Evolutionary conservation across 2,113 vertebrate species (phyloP), one percentile per base, ranked within the genome.

Genomic region (Strix aluco): DNA sequence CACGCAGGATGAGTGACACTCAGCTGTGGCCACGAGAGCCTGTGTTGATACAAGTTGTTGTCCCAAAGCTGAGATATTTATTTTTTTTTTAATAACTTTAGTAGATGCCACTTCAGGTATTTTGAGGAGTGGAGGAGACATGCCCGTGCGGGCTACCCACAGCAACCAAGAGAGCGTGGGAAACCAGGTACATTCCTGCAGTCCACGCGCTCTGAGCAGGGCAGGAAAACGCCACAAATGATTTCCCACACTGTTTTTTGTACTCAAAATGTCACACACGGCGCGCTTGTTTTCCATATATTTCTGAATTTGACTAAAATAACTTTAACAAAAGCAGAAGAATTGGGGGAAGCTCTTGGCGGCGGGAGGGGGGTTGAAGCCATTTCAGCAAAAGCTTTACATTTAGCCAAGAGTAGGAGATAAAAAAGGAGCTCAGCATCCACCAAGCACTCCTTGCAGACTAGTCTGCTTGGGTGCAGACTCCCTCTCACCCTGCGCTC

Each of bases 81-180:
- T 40, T 23, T 6, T 26, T 51, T 34, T 57, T 51, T 34, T 21
- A 11, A 69, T 77, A 42, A 18, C 44, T 69, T 13, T 2, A 3
- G 36, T 82, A 94, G 90, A 75, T 97, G 81, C 96, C 84, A 88
- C 72, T 81, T 22, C 61, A 97, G 90, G 93, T 95, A 90, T 94
- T 88, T 92, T 77, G 94, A 94, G 95, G 95, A 97, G 94, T 82
- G 86, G 82, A 88, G 83, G 54, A 77, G 90, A 78, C 95, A 19
- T 92, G 97, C 78, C 97, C 25, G 7, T 96, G 92, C 97, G 84
- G 62, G 97, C 94, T 85, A 29, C 90, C 79, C 67, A 16, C 40
- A 75, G 72, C 81, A 40, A 6, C 81, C 38, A 19, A 67, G 63
- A 47, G 77, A 89, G 94, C 58, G 93, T 97, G 97, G 96, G 97